Evolutionary conservation across 2,888 invertebrate genomes (phyloP), one percentile per base, ranked within the genome.

Genomic region (Cryptocheilus praepositus): DNA sequence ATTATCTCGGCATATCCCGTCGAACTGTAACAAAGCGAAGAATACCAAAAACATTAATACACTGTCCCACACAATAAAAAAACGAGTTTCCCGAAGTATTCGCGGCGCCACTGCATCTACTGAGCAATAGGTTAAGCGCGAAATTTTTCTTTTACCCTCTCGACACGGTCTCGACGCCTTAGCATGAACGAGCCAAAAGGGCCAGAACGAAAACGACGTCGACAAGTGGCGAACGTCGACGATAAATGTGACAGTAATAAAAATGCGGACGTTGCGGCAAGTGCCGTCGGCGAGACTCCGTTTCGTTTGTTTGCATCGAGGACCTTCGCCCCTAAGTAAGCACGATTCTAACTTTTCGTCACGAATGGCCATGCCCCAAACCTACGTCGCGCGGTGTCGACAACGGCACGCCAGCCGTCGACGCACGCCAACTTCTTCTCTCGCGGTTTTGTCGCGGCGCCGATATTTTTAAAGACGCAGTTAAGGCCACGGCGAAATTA

Each of bases 311-410:
- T 56, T 49, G 22, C 62, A 73, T 75, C 65, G 73, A 76, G 62
- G 73, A 70, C 73, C 67, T 73, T 77, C 78, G 59, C 71, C 71
- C 11, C 7, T 36, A 36, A 36, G 53, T 57, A 61, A 53, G 69
- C 74, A 76, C 76, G 76, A 73, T 68, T 70, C 73, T 61, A 79
- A 79, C 74, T 82, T 84, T 81, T 78, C 71, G 80, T 81, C 81
- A 81, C 82, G 82, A 80, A 82, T 61, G 68, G 68, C 71, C 49
- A 64, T 36, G 36, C 36, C 11, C 36, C 36, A 11, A 36, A 5
- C 25, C 21, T 64, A 66, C 65, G 67, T 11, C 45, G 69, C 70
- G 55, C 67, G 74, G 70, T 80, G 81, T 81, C 77, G 77, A 74
- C 79, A 73, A 75, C 74, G 71, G 67, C 74, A 71, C 71, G 73